Evolutionary conservation across 1,140 invertebrate genomes (phyloP).

Genomic region (Eumeta japonica): DNA sequence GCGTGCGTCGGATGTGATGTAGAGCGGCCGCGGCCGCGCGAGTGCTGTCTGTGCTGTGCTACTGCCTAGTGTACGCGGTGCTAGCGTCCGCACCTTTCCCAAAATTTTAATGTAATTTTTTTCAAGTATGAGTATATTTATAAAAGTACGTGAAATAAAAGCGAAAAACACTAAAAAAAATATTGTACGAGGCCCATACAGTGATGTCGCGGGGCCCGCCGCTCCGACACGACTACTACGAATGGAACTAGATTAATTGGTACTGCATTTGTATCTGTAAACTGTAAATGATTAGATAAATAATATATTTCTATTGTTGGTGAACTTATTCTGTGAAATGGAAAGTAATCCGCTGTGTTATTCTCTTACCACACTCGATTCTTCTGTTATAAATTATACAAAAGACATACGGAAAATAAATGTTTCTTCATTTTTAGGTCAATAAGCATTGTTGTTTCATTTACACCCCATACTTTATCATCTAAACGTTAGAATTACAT

Average conservation of each 20-base stretch:
- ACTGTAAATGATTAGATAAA: constrained; percentile 53
- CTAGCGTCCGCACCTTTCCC: constrained; percentile 29
- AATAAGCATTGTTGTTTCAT: constrained; percentile 58
- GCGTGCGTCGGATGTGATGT: constrained; percentile 39
- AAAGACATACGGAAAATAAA: constrained; percentile 66
- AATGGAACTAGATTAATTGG: constrained; percentile 53
- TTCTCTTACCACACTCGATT: constrained; percentile 52
- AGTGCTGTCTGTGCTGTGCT: neutral
- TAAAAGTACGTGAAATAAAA: constrained; percentile 53
- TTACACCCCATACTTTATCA: too few species aligned
- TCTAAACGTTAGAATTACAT: too few species aligned
- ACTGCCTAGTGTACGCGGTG: constrained; percentile 20
- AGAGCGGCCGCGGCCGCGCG: constrained; percentile 13
- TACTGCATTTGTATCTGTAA: constrained; percentile 51
- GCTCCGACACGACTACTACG: too few species aligned
- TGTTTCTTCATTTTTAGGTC: constrained; percentile 73
- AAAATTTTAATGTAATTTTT: constrained; percentile 53
- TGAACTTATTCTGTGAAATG: constrained; percentile 51
- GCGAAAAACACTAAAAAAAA: constrained; percentile 43
- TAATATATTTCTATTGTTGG: constrained; percentile 57
- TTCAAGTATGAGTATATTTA: constrained; percentile 56
- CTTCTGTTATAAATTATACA: constrained; percentile 61
- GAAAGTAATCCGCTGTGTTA: constrained; percentile 51
- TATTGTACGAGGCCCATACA: constrained; percentile 19
- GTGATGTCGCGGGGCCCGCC: constrained; percentile 13